Conservation (phyloP, 2,888 invertebrate genomes). For the Thymelicus lineola region DNA sequence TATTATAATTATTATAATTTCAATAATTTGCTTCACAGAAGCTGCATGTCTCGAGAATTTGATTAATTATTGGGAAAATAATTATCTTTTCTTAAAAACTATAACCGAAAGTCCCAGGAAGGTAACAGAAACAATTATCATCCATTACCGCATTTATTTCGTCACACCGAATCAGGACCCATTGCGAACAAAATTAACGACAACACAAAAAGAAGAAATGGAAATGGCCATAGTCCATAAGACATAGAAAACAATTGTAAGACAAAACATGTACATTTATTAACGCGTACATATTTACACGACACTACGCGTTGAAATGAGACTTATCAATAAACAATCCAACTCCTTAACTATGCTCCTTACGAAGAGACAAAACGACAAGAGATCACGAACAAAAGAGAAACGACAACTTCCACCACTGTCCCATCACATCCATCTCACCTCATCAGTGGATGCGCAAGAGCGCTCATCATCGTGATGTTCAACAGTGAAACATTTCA, state of each 20-base stretch:
- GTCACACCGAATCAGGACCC: background rate
- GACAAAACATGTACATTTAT: background rate
- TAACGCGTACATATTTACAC: background rate
- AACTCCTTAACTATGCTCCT: background rate
- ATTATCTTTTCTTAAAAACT: too few relatives aligned
- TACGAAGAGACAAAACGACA: conserved; percentile 17
- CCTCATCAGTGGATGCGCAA: conserved; percentile 49
- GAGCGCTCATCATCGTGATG: conserved; percentile 57
- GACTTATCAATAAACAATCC: background rate
- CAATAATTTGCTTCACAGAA: too few relatives aligned
- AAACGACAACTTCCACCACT: conserved; percentile 11
- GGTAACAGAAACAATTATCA: too few relatives aligned
- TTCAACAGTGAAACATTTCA: conserved; percentile 59
- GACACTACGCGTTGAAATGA: background rate
- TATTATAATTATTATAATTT: too few relatives aligned
- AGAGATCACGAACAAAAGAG: conserved; percentile 11
- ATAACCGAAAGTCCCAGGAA: too few relatives aligned
- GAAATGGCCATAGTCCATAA: too few relatives aligned
- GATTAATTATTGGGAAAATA: too few relatives aligned
- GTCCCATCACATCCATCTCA: conserved; percentile 50
- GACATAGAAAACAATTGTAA: background rate
- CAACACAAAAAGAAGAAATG: background rate
- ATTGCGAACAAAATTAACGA: background rate
- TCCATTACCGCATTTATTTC: too few relatives aligned
- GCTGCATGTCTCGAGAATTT: too few relatives aligned